Conservation (phyloP, 92 coral and sea anemone genomes). For the Phymanthus crucifer region DNA sequence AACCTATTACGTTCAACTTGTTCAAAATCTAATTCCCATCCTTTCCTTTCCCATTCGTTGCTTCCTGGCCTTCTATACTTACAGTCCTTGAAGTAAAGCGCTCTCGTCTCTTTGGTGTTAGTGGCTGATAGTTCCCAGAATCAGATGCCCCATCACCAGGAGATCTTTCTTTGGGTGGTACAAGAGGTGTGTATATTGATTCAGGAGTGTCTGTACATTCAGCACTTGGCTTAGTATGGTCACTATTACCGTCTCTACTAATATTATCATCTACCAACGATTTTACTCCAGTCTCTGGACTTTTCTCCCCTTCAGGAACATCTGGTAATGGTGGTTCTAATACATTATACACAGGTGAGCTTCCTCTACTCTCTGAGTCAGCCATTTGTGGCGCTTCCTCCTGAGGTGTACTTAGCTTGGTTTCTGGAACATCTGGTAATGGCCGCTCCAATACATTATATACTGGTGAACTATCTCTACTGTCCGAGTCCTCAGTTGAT, state of each 20-base stretch:
- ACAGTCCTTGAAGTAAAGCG: slow-evolving; percentile 53
- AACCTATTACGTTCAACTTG: too few relatives aligned
- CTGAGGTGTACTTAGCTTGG: background rate
- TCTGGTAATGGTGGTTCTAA: slow-evolving; percentile 42
- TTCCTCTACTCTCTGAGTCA: background rate
- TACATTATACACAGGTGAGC: slow-evolving; percentile 24
- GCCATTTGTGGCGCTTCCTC: background rate
- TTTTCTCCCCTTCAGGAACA: background rate
- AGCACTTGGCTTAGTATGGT: slow-evolving; percentile 7
- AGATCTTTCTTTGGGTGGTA: background rate
- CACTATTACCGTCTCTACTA: background rate
- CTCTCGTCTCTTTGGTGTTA: slow-evolving; percentile 17
- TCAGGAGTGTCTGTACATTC: background rate
- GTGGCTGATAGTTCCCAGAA: background rate
- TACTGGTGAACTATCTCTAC: slow-evolving; percentile 11
- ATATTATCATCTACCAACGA: background rate
- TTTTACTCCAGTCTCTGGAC: background rate
- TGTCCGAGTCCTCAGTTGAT: background rate
- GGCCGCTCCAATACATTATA: slow-evolving; percentile 41
- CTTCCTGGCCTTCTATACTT: slow-evolving; percentile 15
- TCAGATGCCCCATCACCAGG: background rate
- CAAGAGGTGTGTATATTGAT: background rate
- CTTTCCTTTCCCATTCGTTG: background rate
- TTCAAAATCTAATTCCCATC: too few relatives aligned
- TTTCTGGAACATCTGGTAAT: slow-evolving; percentile 6